Evolutionary conservation across 2,797 vertebrate genomes (phyloP).

Genomic region (Tangara arthus): DNA sequence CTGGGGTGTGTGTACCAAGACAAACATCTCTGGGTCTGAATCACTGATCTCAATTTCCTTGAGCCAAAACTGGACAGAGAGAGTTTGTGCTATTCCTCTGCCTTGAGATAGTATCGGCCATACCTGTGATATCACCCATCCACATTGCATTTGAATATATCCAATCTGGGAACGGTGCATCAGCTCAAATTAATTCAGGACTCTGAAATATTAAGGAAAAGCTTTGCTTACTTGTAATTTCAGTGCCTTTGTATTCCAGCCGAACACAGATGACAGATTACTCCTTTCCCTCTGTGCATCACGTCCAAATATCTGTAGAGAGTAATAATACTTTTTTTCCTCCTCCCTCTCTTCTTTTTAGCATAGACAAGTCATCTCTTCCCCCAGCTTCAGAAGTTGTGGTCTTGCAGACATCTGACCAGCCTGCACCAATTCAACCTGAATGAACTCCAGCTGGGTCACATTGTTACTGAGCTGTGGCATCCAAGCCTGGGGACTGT

Average conservation of each 20-base stretch:
- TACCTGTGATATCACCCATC: neutral
- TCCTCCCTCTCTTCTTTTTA: neutral
- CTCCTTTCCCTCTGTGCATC: neutral
- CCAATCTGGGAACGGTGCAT: neutral
- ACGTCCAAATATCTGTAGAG: neutral
- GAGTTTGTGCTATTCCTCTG: neutral
- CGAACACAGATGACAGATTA: neutral
- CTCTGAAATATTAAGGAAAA: neutral
- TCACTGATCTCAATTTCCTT: neutral
- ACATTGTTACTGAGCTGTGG: neutral
- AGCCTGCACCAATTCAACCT: neutral
- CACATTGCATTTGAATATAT: neutral
- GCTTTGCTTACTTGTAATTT: neutral
- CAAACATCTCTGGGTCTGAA: neutral
- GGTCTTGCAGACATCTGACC: neutral
- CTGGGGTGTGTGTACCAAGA: neutral
- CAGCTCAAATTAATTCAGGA: neutral
- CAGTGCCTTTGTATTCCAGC: neutral
- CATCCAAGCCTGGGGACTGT: neutral
- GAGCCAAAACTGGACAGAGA: neutral
- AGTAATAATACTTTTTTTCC: neutral
- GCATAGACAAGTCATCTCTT: neutral
- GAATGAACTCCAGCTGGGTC: neutral
- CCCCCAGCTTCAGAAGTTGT: neutral
- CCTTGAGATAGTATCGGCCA: rapidly evolving